Evolutionary conservation across 2,888 invertebrate genomes (phyloP).

Genomic region (Alentia gelatinosa): DNA sequence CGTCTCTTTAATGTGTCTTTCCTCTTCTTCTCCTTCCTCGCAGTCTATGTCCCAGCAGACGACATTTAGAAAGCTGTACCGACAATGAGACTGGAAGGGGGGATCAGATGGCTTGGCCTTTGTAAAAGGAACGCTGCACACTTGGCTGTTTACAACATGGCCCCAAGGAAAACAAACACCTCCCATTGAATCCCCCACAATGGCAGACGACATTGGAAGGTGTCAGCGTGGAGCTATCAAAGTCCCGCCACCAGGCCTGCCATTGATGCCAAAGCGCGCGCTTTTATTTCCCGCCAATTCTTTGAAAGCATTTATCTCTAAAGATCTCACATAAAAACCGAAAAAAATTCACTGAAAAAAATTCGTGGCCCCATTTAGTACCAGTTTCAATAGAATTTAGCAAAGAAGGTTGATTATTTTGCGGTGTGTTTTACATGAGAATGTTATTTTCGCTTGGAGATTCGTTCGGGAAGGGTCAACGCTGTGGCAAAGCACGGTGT

Average conservation of each 20-base stretch:
- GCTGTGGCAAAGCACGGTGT: not conserved
- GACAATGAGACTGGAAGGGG: not conserved
- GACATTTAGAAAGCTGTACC: not conserved
- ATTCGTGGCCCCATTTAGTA: too few species aligned
- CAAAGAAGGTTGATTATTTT: too few species aligned
- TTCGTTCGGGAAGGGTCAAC: not conserved
- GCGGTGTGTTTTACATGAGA: too few species aligned
- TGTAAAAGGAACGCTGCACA: not conserved
- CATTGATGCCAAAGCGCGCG: not conserved
- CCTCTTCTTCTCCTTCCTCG: not conserved
- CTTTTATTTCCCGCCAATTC: not conserved
- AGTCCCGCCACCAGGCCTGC: not conserved
- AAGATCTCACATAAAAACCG: too few species aligned
- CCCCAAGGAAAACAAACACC: slow-evolving; percentile 46
- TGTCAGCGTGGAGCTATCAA: slow-evolving; percentile 21
- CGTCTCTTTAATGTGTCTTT: not conserved
- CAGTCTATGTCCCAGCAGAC: not conserved
- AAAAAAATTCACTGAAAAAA: too few species aligned
- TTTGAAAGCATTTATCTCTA: not conserved
- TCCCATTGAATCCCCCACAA: slow-evolving; percentile 6
- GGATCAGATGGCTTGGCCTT: slow-evolving; percentile 31
- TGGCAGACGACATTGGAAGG: slow-evolving; percentile 32
- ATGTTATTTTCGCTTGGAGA: too few species aligned
- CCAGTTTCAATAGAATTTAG: too few species aligned
- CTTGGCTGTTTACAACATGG: slow-evolving; percentile 38